Conservation (phyloP, 2,113 vertebrate species). For the Poeciliopsis prolifica region DNA sequence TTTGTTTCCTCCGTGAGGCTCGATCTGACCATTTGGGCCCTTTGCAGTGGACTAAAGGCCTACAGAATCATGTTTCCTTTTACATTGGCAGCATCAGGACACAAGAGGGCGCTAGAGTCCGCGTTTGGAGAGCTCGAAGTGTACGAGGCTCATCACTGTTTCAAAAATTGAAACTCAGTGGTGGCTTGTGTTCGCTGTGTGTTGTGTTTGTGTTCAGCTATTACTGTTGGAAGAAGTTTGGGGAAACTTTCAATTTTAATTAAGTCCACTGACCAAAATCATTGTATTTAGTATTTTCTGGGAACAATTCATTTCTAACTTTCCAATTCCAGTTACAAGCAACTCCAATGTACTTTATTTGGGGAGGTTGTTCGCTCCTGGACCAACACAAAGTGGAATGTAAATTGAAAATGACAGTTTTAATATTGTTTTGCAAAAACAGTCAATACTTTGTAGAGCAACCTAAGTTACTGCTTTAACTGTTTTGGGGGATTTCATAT, state of each 20-base stretch:
- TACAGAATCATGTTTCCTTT: not conserved
- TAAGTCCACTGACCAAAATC: not conserved
- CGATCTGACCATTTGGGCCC: constrained; percentile 9
- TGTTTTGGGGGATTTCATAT: too few relatives aligned
- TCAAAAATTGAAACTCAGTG: not conserved
- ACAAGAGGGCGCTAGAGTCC: constrained; percentile 70
- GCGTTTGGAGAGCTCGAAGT: constrained; percentile 4
- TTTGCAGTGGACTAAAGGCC: not conserved
- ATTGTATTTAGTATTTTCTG: not conserved
- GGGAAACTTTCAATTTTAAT: not conserved
- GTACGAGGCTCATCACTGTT: not conserved
- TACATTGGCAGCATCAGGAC: constrained; percentile 2
- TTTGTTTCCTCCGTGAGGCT: not conserved
- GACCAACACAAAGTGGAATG: too few relatives aligned
- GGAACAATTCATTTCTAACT: not conserved
- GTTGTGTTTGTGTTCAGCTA: not conserved
- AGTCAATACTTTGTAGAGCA: too few relatives aligned
- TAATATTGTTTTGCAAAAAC: too few relatives aligned
- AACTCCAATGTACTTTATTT: too few relatives aligned
- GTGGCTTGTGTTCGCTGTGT: not conserved
- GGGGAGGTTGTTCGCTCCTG: too few relatives aligned
- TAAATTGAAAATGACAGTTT: too few relatives aligned
- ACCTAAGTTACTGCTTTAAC: too few relatives aligned
- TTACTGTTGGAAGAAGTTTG: not conserved
- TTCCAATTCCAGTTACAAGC: too few relatives aligned